Evolutionary conservation across 2,797 vertebrate species (phyloP).

Genomic region (Agapornis canus): DNA sequence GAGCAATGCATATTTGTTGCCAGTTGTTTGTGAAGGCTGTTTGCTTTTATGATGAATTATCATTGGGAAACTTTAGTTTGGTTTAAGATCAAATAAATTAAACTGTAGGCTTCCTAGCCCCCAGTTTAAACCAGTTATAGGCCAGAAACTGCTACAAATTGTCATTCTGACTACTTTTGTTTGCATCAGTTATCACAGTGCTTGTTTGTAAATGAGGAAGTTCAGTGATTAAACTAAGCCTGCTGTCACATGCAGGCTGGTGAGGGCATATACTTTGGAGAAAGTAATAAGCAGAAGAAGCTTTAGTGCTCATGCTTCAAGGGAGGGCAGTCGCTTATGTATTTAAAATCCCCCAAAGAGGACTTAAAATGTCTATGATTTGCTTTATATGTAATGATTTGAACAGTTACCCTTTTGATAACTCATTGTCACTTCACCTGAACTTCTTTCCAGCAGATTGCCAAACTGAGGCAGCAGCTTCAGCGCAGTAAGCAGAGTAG

Average conservation of each 20-base stretch:
- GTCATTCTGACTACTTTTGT: neutral
- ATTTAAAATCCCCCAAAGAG: neutral
- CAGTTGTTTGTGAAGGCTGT: neutral
- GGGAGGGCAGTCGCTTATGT: neutral
- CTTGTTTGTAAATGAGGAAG: neutral
- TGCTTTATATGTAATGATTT: neutral
- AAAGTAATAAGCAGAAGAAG: neutral
- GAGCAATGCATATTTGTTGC: neutral
- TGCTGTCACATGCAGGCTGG: neutral
- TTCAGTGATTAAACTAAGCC: neutral
- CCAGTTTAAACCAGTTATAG: neutral
- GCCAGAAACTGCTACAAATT: neutral
- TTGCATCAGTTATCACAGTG: neutral
- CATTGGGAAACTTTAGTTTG: neutral
- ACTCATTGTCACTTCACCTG: neutral
- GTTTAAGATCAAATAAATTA: neutral
- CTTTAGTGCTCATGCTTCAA: neutral
- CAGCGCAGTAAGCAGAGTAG: conserved; percentile 90
- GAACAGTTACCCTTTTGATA: neutral
- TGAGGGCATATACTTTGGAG: neutral
- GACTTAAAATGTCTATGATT: neutral
- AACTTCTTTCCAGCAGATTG: conserved; percentile 84
- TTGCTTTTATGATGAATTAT: neutral
- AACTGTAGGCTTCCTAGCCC: neutral
- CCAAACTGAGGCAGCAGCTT: conserved; percentile 92